Base-by-base conservation (phyloP, 2,113 vertebrate genomes). In the Lamprotornis superbus region DNA sequence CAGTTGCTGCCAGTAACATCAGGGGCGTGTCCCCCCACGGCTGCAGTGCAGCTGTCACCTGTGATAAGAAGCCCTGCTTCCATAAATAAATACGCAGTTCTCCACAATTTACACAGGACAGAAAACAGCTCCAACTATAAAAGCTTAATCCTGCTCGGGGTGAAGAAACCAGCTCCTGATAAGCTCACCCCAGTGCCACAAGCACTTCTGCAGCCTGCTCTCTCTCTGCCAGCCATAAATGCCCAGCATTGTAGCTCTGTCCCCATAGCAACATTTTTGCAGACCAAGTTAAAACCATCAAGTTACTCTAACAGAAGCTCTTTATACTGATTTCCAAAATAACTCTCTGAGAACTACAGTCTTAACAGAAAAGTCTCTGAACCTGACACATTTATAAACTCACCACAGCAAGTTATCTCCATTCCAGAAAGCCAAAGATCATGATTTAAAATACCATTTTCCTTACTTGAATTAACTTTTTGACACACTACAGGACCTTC, bases 281-380 rank as follows among this genome's bases (percentile, higher is more conserved):
- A 94, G 91, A 90, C 68, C 82, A n/a, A 71, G 68, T 76, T 81
- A 35, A 86, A 93, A 78, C 39, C 89, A 64, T 37, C 39, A 21
- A 67, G 81, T 64, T 60, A 30, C 84, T 83, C 80, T 22, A 73
- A 96, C 84, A 96, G 93, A 87, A 95, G 86, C 68, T 95, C 96
- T 95, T 95, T 94, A 92, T 93, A 15, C 47, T 23, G 31, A 82
- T 78, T 83, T 90, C 79, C 83, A 95, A 80, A 96, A 74, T 77
- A 95, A 83, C 85, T 44, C 75, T 63, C 87, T 40, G 59, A 88
- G 84, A 90, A 1, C 84, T 65, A 44, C 40, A 19, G 50, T 83
- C 59, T 70, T 42, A 49, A 63, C 67, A 68, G 59, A 77, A 77
- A 70, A n/a, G 88, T n/a, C 77, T 37, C 31, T 27, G 31, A 70